Percentiles rank a stretch among this genome's conserved stretches.
These are phyloP conservation scores for Dicentrarchus labrax DNA, from an alignment of 2,113 vertebrate genomes.

Conservation along the genomic window DNA sequence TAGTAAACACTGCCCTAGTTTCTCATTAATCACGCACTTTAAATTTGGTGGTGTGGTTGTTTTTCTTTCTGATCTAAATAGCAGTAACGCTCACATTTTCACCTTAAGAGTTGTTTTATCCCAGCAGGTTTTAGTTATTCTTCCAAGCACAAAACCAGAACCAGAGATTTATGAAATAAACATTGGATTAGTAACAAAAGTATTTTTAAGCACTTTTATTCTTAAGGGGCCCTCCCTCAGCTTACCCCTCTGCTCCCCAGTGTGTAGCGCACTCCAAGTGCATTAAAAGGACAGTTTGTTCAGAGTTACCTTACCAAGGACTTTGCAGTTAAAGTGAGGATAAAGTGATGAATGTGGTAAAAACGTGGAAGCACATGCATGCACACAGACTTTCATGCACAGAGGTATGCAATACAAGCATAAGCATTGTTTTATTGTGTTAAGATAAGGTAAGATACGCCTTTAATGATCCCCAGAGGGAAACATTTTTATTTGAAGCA, in stretches of 20 bases:
- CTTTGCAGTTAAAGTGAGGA: constrained; percentile 17
- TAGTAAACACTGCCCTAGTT: background rate
- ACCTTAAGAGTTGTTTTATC: background rate
- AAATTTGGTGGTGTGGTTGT: background rate
- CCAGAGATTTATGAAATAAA: constrained; percentile 29
- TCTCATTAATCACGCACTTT: background rate
- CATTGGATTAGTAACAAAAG: background rate
- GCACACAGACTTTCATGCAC: background rate
- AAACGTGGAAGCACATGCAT: background rate
- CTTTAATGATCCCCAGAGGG: background rate
- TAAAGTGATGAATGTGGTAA: constrained; percentile 46
- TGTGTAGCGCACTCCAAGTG: background rate
- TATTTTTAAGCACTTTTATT: background rate
- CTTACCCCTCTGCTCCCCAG: background rate
- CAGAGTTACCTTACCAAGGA: constrained; percentile 27
- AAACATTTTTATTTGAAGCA: too few relatives aligned
- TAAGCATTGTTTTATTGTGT: background rate
- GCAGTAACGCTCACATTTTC: background rate
- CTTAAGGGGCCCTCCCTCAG: background rate
- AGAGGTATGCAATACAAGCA: background rate
- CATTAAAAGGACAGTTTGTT: constrained; percentile 15
- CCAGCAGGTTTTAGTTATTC: background rate
- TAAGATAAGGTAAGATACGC: background rate
- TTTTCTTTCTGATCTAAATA: background rate
- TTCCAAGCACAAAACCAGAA: constrained; percentile 9